Percentiles rank a stretch among this genome's conserved stretches.
Evolutionary conservation across 2,113 vertebrate species (phyloP).

Genomic region (Dermatemys mawii): DNA sequence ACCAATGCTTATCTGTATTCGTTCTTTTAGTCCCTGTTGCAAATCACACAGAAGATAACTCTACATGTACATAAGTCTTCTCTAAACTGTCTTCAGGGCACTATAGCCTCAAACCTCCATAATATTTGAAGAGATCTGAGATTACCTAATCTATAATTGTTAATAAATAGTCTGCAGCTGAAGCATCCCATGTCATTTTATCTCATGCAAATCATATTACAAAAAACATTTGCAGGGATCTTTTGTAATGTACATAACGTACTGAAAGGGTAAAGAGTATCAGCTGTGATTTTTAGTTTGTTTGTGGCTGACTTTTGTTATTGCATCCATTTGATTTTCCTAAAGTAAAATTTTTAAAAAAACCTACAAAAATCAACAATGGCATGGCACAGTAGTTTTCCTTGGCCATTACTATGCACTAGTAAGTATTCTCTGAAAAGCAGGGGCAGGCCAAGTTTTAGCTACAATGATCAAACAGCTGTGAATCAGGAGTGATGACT

Average conservation of each 20-base stretch:
- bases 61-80: rapidly evolving
- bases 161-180: not conserved
- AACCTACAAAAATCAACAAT: rapidly evolving
- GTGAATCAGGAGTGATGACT: not conserved
- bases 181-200: not conserved
- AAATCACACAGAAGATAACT: not conserved
- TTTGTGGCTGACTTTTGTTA: not conserved
- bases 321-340: not conserved
- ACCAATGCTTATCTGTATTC: not conserved
- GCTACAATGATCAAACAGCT: constrained; percentile 21
- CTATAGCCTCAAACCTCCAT: not conserved
- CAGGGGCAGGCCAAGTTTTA: not conserved
- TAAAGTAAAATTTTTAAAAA: not conserved
- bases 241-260: not conserved
- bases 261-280: not conserved
- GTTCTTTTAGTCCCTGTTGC: not conserved
- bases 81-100: not conserved
- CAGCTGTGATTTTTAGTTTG: not conserved
- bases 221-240: not conserved
- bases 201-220: not conserved
- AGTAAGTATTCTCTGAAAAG: rapidly evolving
- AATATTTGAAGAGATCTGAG: not conserved
- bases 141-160: not conserved
- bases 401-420: too few species aligned
- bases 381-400: not conserved